Evolutionary conservation across 2,797 vertebrate genomes (phyloP), one percentile per base, ranked within the genome.

Genomic region (Pseudomugil gertrudae): DNA sequence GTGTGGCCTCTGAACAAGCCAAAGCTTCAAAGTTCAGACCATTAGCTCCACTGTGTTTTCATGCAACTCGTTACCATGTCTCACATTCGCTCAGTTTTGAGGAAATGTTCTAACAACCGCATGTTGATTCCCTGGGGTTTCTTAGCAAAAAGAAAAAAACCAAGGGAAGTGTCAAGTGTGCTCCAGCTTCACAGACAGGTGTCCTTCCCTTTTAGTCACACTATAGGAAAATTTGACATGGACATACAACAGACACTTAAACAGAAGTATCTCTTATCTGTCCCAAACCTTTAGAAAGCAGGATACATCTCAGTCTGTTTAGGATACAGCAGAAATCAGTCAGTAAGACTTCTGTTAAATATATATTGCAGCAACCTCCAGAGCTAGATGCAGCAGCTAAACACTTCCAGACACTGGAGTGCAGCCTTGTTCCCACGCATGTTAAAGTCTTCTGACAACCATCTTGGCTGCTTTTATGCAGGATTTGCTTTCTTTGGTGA

Each of bases 341-440:
- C 94, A 94, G 90, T 71, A 71, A 84, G 87, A 81, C 85, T 90
- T 93, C 89, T 92, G 92, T 90, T 89, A 94, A 94, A 95, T 86
- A 92, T 90, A 95, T 90, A 90, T 88, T 89, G 82, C 89, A 92
- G 92, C 91, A 90, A 88, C 94, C 90, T 93, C 87, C 92, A 90
- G 87, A 85, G 90, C 85, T 35, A 14, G 24, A 66, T 40, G 80
- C 76, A 81, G 83, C 90, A 92, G 92, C 95, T 95, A 95, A 98
- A 96, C 92, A 88, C 92, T 95, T 96, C 94, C 95, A 96, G 95
- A 94, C 92, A 54, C 90, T 95, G 95, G 95, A 95, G 74, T 57
- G 68, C 76, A 82, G 94, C 94, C 94, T 95, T 87, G 93, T 96
- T 97, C 96, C 95, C 95, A 96, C 92, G 95, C 94, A 95, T 87